A percentile compares a stretch with the other conserved stretches of the same genome.
These are phyloP conservation scores for Linyphia triangularis DNA, from an alignment of 2,888 invertebrate species.

Conservation along the genomic window DNA sequence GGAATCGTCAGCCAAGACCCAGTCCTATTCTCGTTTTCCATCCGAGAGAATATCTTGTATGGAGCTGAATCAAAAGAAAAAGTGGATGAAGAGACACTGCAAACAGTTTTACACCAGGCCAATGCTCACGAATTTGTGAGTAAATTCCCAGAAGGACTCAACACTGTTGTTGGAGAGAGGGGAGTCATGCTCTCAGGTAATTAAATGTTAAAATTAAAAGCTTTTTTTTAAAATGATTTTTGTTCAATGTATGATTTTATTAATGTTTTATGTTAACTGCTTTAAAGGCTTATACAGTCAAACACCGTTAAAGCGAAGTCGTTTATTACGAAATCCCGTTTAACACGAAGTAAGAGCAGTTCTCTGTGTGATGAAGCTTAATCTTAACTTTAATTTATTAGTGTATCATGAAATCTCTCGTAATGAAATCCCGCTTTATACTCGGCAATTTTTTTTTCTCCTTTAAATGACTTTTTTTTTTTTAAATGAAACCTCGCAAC, in stretches of 20 bases:
- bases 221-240: background rate
- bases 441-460: too few relatives aligned
- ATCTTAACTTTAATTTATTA: too few relatives aligned
- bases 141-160: constrained; percentile 84
- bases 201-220: background rate
- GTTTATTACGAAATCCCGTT: too few relatives aligned
- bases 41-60: constrained; percentile 94
- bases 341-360: too few relatives aligned
- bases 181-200: constrained; percentile 92
- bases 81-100: constrained; percentile 82
- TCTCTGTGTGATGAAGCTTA: too few relatives aligned
- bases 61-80: constrained; percentile 82
- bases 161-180: constrained; percentile 92
- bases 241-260: background rate
- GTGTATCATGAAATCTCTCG: too few relatives aligned
- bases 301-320: too few relatives aligned
- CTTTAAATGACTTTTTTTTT: too few relatives aligned
- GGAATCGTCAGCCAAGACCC: constrained; percentile 97
- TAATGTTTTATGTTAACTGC: background rate
- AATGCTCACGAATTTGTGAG: constrained; percentile 90
- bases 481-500: too few relatives aligned
- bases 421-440: too few relatives aligned
- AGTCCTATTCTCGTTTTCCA: constrained; percentile 92
- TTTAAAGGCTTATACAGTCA: too few relatives aligned
- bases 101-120: constrained; percentile 87